Evolutionary conservation across 2,797 vertebrate species (phyloP), one percentile per base, ranked within the genome.

Genomic region (Lates japonicus): DNA sequence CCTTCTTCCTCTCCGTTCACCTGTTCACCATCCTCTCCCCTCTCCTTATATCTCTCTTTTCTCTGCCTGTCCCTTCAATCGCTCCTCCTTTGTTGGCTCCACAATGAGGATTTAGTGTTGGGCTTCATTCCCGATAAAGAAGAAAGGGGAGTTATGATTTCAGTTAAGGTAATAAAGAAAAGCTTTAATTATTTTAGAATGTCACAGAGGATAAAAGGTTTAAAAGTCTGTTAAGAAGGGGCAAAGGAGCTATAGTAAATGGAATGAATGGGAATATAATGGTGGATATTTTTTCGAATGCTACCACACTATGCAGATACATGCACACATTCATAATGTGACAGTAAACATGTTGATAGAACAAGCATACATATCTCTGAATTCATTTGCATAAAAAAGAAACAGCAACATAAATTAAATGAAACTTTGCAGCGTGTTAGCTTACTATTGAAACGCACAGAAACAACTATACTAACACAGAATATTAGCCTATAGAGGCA

Each of bases 311-410:
- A 85, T 75, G 80, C 89, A 88, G 71, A 85, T 72, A 92, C 92
- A 92, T 80, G 75, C 78, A 89, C 84, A 93, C 85, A 90, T 83
- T 66, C 85, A 90, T 82, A 83, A 83, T 89, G 61, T 79, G n/a
- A 88, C 85, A 88, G 76, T 83, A 76, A 90, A 92, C 90, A 93
- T 69, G 84, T 88, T 80, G 83, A 95, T 86, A 91, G 87, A 92
- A 89, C 90, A 92, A 94, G 80, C 91, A 95, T 92, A 95, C 95
- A 95, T 95, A 96, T 96, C 95, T 95, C 92, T 87, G 82, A 94
- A 94, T 86, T 95, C 83, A 94, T 96, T 96, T 96, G 94, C 96
- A 96, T 94, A 95, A 95, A 95, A 95, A n/a, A n/a, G n/a, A 93
- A 92, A 87, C 83, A 83, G 78, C 81, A 85, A 93, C 93, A 92